Evolutionary conservation across 2,797 vertebrate species (phyloP), one percentile per base, ranked within the genome.

Genomic region (Morelia viridis): DNA sequence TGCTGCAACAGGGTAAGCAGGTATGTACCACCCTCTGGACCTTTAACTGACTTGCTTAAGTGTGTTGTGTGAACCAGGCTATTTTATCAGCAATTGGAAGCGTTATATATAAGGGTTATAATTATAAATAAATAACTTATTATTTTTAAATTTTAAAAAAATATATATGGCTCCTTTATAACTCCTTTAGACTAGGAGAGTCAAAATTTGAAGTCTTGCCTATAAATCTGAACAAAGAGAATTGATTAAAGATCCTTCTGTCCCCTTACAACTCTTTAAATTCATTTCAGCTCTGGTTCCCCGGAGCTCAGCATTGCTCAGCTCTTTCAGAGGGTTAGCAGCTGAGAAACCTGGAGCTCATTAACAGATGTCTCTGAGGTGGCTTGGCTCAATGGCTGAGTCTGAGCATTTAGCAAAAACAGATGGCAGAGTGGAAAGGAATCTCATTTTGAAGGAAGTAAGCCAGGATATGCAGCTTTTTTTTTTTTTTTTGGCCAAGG

Each of bases 281-380:
- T 46, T 46, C 76, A 46, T 80, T 46, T 80, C 76, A 46, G 76
- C 76, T 46, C 41, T 24, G 76, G 76, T 19, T 80, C 22, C 41
- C 76, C 46, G 76, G 76, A 46, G 41, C 24, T 24, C 76, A 1
- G 46, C 41, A 11, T 3, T 46, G 22, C 41, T 80, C 9, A 24
- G 71, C 35, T 80, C 71, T 19, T 80, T 80, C 71, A 46, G 35
- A 80, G 19, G 41, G 76, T 46, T 46, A 87, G 85, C n/a, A 58
- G 85, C 58, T 87, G 57, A 87, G 35, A 12, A 89, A 35, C 46
- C 4, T 56, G 87, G 17, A 94, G 62, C 87, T 50, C 0, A 0
- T 56, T 0, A 5, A 0, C 50, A 88, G 26, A 90, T 93, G 90
- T 94, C 94, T 94, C 93, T 96, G 50, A 35, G 64, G 90, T 60